Evolutionary conservation across 2,113 vertebrate species (phyloP), one percentile per base, ranked within the genome.

Genomic region (Anarrhichthys ocellatus): DNA sequence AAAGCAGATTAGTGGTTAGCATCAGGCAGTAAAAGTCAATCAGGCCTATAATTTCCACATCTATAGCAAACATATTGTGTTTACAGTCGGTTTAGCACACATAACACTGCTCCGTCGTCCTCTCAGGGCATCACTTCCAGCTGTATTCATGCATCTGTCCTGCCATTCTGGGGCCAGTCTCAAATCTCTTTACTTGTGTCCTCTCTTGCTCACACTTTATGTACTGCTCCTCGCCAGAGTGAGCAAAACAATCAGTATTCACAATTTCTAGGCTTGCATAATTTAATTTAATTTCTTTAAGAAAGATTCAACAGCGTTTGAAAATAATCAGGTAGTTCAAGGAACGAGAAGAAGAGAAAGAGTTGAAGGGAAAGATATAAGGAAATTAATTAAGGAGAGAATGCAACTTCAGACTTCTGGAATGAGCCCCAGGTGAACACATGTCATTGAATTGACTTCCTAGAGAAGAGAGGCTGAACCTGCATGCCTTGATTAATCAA

Each of bases 401-500:
- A 89, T 86, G 85, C 89, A 90, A 92, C 90, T 93, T 84, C 84
- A 82, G 76, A 84, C 72, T 32, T 71, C 44, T 50, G 68, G 83
- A 86, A 92, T 87, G 89, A 77, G 82, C 90, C 91, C 92, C 89
- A 82, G 92, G 93, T 93, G 91, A 93, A 90, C 90, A 85, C 84
- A 73, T 89, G 91, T 92, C 94, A 92, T 92, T 89, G 90, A 82
- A 95, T 93, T 91, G 93, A 92, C 94, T 90, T 90, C 75, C 69
- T 18, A 29, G 82, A 72, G 88, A 92, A 90, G 84, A 91, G 79
- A 90, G 83, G 92, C 78, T 91, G 88, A 91, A 87, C 88, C 87
- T 73, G 82, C 84, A 40, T 64, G 91, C 89, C 90, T 93, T 91
- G 91, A 93, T 92, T 94, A 94, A 95, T 95, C 93, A 94, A 92